Base-by-base conservation (phyloP, 1,140 invertebrate species). In the Macrobrachium rosenbergii region DNA sequence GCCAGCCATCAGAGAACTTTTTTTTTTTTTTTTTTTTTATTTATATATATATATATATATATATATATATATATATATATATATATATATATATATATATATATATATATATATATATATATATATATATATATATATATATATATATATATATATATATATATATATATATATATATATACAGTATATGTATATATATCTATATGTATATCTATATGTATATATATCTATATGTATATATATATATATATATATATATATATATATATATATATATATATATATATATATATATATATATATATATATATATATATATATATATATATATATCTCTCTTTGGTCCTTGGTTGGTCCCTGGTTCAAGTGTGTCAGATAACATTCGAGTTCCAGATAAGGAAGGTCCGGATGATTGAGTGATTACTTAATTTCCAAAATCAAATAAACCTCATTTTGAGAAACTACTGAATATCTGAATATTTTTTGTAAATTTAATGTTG, bases 21-120 rank as follows among this genome's bases (percentile, higher is more conserved):
- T 37, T 37, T 37, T 37, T 37, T 37, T 37, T 37, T 37, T 3
- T 37, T 37, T 37, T 3, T 37, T 37, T 37, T 37, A 2, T 1
- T 37, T 1, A 37, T 37, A 37, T 37, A 37, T 37, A 37, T 37
- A 3, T 67, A 12, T 67, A 67, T 67, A 67, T 67, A 67, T 67
- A 67, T 67, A 67, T 67, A 67, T 67, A 67, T 67, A 67, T 67
- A 67, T 23, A 67, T 67, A 67, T 67, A 67, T 67, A 67, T 67
- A 67, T 67, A 67, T 23, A 67, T 67, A 67, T 67, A 67, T 67
- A 67, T 67, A 67, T 67, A 67, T 67, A 67, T 23, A 67, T 23
- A 6, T 23, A 67, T 67, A 67, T 67, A 67, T 67, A 67, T 67
- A 67, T 67, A 67, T 67, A 67, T 67, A 17, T 67, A 17, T 67